Percentiles rank a stretch among this genome's conserved stretches.
Conservation (phyloP, 2,888 invertebrate genomes). For the Acleris literana region DNA sequence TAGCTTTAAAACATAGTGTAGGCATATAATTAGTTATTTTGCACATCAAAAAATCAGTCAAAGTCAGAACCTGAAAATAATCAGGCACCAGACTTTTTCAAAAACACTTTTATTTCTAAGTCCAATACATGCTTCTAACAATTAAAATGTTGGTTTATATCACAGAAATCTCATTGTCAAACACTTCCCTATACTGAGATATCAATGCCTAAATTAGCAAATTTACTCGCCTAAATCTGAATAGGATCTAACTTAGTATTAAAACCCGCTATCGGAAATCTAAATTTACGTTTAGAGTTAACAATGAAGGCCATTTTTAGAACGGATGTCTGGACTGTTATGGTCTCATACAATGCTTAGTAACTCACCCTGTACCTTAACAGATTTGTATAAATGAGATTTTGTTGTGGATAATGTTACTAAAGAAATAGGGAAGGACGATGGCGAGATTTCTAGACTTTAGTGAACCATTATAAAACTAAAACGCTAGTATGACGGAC, state of each 20-base stretch:
- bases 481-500: too few species aligned
- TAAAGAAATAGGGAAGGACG: neutral
- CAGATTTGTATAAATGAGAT: constrained; percentile 15
- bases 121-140: too few species aligned
- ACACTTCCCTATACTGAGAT: neutral
- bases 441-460: too few species aligned
- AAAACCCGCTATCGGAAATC: constrained; percentile 14
- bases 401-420: neutral
- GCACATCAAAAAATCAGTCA: too few species aligned
- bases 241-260: constrained; percentile 1
- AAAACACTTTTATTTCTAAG: too few species aligned
- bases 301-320: constrained; percentile 30
- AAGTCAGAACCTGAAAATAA: too few species aligned
- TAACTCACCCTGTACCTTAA: constrained; percentile 15
- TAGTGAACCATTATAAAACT: too few species aligned
- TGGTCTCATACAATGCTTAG: constrained; percentile 14
- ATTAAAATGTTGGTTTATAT: neutral
- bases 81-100: too few species aligned
- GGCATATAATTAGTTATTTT: too few species aligned
- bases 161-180: neutral
- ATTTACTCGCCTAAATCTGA: neutral
- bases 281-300: constrained; percentile 7
- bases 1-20: too few species aligned
- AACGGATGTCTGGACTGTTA: constrained; percentile 43
- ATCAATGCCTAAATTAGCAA: neutral